Percentiles rank a stretch among this genome's conserved stretches.
These are phyloP conservation scores for Dolomedes plantarius DNA, from an alignment of 2,888 invertebrate genomes.

Conservation along the genomic window DNA sequence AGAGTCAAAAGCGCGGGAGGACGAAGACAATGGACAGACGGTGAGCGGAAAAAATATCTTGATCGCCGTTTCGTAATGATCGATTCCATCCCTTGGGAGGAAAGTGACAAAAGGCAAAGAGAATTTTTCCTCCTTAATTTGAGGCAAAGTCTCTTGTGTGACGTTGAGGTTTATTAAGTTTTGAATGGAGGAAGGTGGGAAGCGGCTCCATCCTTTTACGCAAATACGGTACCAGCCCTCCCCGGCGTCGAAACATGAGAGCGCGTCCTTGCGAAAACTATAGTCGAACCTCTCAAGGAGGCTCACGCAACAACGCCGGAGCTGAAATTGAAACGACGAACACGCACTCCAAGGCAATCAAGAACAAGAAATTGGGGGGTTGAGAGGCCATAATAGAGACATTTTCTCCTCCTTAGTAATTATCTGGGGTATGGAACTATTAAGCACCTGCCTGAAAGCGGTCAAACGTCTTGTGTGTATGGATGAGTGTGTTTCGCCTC, in stretches of 20 bases:
- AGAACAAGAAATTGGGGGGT: constrained; percentile 24
- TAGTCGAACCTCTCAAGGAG: not conserved
- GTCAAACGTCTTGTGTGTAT: constrained; percentile 30
- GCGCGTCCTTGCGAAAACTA: constrained; percentile 4
- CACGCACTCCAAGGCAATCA: constrained; percentile 30
- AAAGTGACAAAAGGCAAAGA: too few relatives aligned
- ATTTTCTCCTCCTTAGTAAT: constrained; percentile 46
- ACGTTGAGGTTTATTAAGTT: constrained; percentile 9
- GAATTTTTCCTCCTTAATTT: not conserved
- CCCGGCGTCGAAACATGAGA: constrained; percentile 9
- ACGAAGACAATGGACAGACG: too few relatives aligned
- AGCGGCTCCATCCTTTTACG: not conserved
- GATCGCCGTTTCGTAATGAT: too few relatives aligned
- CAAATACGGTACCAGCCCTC: constrained; percentile 2
- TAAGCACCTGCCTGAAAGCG: constrained; percentile 36
- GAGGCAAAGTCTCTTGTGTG: too few relatives aligned
- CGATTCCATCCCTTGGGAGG: too few relatives aligned
- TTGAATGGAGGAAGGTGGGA: constrained; percentile 11
- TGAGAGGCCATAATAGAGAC: constrained; percentile 29
- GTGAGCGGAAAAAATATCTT: too few relatives aligned
- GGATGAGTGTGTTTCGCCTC: constrained; percentile 27
- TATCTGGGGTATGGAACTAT: constrained; percentile 34
- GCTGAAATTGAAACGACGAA: constrained; percentile 21
- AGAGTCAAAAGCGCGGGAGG: too few relatives aligned
- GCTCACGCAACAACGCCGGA: constrained; percentile 15